Evolutionary conservation across 2,888 invertebrate genomes (phyloP), one percentile per base, ranked within the genome.

Genomic region (Parnassius glacialis): DNA sequence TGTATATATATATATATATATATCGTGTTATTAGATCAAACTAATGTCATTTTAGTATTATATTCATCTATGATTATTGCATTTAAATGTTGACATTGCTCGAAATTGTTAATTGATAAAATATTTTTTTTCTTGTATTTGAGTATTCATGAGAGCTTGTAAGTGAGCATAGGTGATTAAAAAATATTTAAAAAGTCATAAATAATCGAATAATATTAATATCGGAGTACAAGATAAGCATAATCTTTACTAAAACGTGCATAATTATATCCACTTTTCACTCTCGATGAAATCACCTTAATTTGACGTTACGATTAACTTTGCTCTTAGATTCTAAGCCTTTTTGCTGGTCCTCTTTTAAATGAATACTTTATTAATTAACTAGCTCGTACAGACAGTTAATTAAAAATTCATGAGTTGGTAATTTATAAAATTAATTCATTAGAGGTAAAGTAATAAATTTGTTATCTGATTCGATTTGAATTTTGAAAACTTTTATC

Each of bases 351-450:
- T 75, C 77, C 76, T 70, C 71, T 79, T 79, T 81, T 81, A 80
- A 84, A 81, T 84, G 79, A 79, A 74, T 79, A 81, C 81, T 82
- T 88, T 83, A 84, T 83, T 87, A 87, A 88, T 87, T 87, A 87
- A 87, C 84, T 80, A 81, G 81, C 74, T 70, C 70, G 70, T 56
- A 56, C 59, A 59, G 62, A 59, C 43, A 42, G 59, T 68, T 72
- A 76, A 73, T 77, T 79, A 80, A 72, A 78, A 79, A 77, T 75
- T 68, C 72, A 65, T 77, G 59, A 52, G 48, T 44, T 50, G 48
- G 53, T 83, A 75, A 80, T 80, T 75, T 69, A 68, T 72, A 70
- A 71, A 74, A 67, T 69, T 70, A 74, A 69, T 70, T 74, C 64
- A 66, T 65, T 68, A 71, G 72, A 75, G 67, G 65, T 34, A 68